Base-by-base conservation (phyloP, 2,888 invertebrate species). In the Lasioglossum leucozonium region DNA sequence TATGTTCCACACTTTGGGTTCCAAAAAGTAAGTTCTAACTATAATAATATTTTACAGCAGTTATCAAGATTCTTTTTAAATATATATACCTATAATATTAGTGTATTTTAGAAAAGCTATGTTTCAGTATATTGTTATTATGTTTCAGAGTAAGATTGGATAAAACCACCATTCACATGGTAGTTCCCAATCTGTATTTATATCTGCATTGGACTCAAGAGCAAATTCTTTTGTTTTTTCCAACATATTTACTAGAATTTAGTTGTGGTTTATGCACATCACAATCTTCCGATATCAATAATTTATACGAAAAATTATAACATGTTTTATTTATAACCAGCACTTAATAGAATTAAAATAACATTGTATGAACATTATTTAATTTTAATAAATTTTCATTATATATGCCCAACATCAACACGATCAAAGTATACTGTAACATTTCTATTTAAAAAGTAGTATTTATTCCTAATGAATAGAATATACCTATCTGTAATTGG, bases 141-240 rank as follows among this genome's bases (percentile, higher is more conserved):
- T 34, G 37, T 80, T 92, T 51, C 87, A 94, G 94, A 87, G 86
- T 94, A 69, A 90, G 93, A 86, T 79, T 92, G 86, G 91, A 92
- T 76, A 87, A 88, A 26, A 88, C 89, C 58, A 89, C 91, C 37
- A 90, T 93, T 58, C 93, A 94, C 84, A 75, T 94, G 72, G 85
- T 94, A 69, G 85, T 93, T 76, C 90, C 92, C n/a, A 93, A 94
- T 81, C 91, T 91, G 77, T 86, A 94, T 72, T 87, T 94, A 65
- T 94, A 92, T 40, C 84, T 94, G 81, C 94, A 94, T 72, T 94
- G 94, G 92, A 94, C 94, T 6, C 91, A 92, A 81, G 92, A 94
- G 80, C 94, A 95, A 88, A 84, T 94, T 74, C 88, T 95, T 77
- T 58, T 95, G 22, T 93, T 94, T 81, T 94, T 94, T 81, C 94